Evolutionary conservation across 2,113 vertebrate genomes (phyloP), one percentile per base, ranked within the genome.

Genomic region (Malaclemys terrapin): DNA sequence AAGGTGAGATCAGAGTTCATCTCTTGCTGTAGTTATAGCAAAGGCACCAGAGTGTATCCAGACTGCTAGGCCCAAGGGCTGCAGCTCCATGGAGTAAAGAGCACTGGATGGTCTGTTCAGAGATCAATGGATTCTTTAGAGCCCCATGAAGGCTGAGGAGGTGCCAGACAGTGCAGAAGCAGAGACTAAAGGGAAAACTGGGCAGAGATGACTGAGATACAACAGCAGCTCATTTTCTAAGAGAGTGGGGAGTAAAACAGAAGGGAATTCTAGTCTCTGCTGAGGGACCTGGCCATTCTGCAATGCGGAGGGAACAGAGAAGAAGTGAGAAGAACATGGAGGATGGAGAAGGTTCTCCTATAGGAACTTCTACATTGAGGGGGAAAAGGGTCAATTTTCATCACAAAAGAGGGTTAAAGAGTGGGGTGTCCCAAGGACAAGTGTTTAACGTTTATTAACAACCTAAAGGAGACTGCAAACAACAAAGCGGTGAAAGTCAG

Each of bases 241-340:
- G 57, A 6, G n/a, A 50, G 31, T 29, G 57, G 38, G 1, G 0
- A 49, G 1, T 6, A 91, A 94, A 89, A 52, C 0, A 47, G 5
- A 38, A 81, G 80, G 14, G 75, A 93, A 81, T 3, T 0, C 42
- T 14, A 8, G 42, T 78, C 42, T 72, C n/a, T 20, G 17, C 65
- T 47, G 75, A 45, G 25, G 24, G 42, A 78, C 42, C 42, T 47
- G 84, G 75, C 19, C 31, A 4, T 85, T 2, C 24, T 22, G 52
- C 75, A 24, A 5, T 10, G 5, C 8, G 59, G n/a, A 59, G 7
- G 13, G 45, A 75, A 90, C 53, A 12, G 50, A 19, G 14, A 83
- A 75, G 8, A 50, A 19, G 14, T 31, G 6, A n/a, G 31, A 72
- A 79, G 9, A 87, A 62, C 4, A 12, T 78, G 22, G 42, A 47